These are phyloP conservation scores for Coreoperca whiteheadi DNA, from an alignment of 2,113 vertebrate species.

Conservation along the genomic window DNA sequence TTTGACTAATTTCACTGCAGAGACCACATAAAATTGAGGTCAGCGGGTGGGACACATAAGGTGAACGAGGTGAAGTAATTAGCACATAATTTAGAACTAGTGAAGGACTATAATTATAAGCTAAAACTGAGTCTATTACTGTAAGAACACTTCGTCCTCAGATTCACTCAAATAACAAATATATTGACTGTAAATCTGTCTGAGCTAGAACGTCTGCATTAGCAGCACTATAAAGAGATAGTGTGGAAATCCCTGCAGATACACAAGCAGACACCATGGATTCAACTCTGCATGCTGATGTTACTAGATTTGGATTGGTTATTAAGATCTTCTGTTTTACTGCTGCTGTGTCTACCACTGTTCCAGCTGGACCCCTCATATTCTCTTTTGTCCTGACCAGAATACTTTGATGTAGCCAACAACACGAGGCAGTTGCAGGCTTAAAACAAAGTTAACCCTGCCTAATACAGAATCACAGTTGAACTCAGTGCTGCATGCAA, in stretches of 20 bases:
- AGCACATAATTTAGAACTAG: slow-evolving; percentile 1
- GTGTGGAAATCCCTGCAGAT: not conserved
- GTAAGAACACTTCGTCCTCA: not conserved
- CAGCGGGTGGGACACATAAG: not conserved
- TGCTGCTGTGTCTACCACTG: slow-evolving; percentile 19
- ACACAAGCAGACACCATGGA: not conserved
- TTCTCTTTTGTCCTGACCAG: slow-evolving; percentile 44
- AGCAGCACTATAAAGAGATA: not conserved
- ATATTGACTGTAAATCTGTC: not conserved
- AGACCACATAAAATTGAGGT: slow-evolving; percentile 12
- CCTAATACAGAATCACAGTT: slow-evolving; percentile 44
- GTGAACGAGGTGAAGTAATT: slow-evolving; percentile 27
- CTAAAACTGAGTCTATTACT: slow-evolving; percentile 7
- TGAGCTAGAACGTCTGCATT: too few relatives aligned
- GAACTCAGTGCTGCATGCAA: slow-evolving; percentile 53
- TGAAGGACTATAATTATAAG: slow-evolving; percentile 15
- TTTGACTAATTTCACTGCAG: slow-evolving; percentile 4
- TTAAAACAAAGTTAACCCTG: slow-evolving; percentile 54
- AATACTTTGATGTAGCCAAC: slow-evolving; percentile 51
- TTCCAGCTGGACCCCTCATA: slow-evolving; percentile 42
- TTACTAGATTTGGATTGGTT: slow-evolving; percentile 20
- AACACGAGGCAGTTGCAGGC: slow-evolving; percentile 46
- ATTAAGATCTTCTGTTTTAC: slow-evolving; percentile 28
- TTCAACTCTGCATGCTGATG: not conserved
- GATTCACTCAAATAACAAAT: not conserved